A percentile compares a stretch with the other conserved stretches of the same genome.
Evolutionary conservation across 2,113 vertebrate species (phyloP).

Genomic region (Ranitomeya imitator): DNA sequence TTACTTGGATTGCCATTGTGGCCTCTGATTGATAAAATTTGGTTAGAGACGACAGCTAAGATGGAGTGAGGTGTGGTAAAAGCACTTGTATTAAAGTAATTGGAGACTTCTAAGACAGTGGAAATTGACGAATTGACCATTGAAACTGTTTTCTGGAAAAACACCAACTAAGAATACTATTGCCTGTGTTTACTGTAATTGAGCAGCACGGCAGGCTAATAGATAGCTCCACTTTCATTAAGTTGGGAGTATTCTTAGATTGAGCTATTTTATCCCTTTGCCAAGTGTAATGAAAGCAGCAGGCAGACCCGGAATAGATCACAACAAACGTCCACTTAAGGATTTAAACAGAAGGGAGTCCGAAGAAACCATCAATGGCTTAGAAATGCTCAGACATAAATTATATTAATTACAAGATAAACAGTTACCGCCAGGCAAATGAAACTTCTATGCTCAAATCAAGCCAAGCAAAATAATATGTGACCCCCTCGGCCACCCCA

Average conservation of each 20-base stretch:
- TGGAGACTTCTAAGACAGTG: neutral
- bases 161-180: neutral
- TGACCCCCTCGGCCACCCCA: neutral
- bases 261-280: neutral
- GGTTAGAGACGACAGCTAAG: too few relatives aligned
- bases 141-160: neutral
- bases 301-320: neutral
- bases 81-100: neutral
- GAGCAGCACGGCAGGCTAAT: neutral
- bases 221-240: neutral
- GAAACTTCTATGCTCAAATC: neutral
- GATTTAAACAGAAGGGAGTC: slow-evolving; percentile 51
- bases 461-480: neutral
- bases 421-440: neutral
- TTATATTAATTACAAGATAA: slow-evolving; percentile 38
- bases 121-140: neutral
- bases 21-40: too few relatives aligned
- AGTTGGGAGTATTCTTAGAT: neutral
- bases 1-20: too few relatives aligned
- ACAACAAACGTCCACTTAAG: slow-evolving; percentile 37
- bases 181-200: neutral
- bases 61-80: too few relatives aligned
- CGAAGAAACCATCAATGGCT: neutral
- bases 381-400: slow-evolving; percentile 13
- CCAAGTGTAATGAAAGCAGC: slow-evolving; percentile 18